Conservation (phyloP, 2,797 vertebrate genomes). For the Gymnoscopelus microlampas region DNA sequence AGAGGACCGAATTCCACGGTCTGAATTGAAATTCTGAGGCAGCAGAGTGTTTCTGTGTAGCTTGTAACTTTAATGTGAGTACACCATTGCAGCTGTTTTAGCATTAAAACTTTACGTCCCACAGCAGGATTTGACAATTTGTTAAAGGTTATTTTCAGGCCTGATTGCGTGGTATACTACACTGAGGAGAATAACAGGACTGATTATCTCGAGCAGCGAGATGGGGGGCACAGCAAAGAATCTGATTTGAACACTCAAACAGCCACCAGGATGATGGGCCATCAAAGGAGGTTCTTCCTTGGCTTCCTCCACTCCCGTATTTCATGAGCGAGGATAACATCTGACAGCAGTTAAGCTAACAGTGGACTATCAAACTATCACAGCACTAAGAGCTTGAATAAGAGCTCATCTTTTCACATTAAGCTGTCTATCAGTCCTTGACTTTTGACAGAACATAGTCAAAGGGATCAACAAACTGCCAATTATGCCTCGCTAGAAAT, state of each 20-base stretch:
- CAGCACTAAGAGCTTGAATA: conserved; percentile 22
- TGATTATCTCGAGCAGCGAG: background rate
- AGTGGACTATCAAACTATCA: conserved; percentile 3
- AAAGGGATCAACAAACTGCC: background rate
- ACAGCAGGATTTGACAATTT: conserved; percentile 1
- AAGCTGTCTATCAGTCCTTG: conserved; percentile 10
- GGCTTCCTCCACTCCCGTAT: conserved; percentile 26
- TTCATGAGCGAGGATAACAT: background rate
- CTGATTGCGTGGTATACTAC: too few species aligned
- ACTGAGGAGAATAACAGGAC: conserved; percentile 1
- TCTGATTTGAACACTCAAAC: conserved; percentile 8
- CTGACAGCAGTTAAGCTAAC: background rate
- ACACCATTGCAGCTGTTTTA: background rate
- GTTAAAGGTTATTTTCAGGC: background rate
- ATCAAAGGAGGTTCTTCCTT: conserved; percentile 21
- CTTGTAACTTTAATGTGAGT: too few species aligned
- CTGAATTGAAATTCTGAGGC: conserved; percentile 17
- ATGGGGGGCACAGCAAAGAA: background rate
- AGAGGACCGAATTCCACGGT: conserved; percentile 42
- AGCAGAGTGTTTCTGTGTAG: background rate
- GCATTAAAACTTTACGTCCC: conserved; percentile 10
- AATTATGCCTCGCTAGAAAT: background rate
- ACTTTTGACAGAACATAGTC: conserved; percentile 18
- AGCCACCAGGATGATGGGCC: background rate
- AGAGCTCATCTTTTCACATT: conserved; percentile 10